Percentiles rank a stretch among this genome's conserved stretches.
phyloP scores from a whole-genome alignment of 2,888 invertebrate species.

The Norana najaformis region DNA sequence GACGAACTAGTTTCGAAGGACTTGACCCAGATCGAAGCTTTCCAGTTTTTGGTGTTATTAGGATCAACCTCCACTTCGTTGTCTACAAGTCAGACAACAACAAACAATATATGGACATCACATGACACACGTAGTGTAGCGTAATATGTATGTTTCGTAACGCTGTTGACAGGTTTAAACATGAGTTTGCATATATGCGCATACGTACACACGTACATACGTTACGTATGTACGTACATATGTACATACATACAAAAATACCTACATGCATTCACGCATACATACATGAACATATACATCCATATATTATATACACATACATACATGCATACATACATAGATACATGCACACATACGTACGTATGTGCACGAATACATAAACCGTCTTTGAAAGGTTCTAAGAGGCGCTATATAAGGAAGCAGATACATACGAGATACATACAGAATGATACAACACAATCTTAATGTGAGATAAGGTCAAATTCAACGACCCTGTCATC shows the following conservation, averaged over 20 bases:
- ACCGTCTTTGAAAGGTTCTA: no score
- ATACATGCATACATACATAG: neutral
- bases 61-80: neutral
- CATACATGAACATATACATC: neutral
- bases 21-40: neutral
- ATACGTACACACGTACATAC: neutral
- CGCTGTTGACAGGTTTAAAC: neutral
- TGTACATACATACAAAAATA: no score
- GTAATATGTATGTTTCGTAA: neutral
- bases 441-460: no score
- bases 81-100: constrained; percentile 5
- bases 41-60: neutral
- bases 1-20: neutral
- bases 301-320: neutral
- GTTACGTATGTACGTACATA: neutral
- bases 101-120: neutral
- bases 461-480: no score
- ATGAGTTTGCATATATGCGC: neutral
- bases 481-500: no score
- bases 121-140: neutral
- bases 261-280: no score
- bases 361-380: no score
- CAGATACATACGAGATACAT: no score
- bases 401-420: neutral
- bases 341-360: neutral